Conservation (phyloP, 2,113 vertebrate species). For the Australoheros scitulus region DNA sequence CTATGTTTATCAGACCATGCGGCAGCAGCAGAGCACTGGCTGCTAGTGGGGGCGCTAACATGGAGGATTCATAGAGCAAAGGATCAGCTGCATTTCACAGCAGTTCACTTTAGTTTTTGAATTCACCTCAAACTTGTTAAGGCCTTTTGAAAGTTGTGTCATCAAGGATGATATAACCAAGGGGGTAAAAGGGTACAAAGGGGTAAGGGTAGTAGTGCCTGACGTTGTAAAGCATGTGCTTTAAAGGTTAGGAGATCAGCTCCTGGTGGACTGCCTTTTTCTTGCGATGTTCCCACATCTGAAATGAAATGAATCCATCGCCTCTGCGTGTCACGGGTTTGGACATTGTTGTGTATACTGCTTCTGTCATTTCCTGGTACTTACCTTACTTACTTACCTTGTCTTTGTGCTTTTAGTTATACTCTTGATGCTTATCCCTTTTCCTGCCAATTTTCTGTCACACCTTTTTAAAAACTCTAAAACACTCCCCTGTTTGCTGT, state of each 20-base stretch:
- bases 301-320: background rate
- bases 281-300: too few species aligned
- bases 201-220: background rate
- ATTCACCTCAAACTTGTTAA: background rate
- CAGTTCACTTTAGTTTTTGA: background rate
- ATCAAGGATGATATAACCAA: background rate
- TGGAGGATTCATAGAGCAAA: background rate
- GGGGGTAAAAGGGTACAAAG: background rate
- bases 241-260: background rate
- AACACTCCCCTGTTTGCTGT: background rate
- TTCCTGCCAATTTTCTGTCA: background rate
- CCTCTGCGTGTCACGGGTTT: background rate
- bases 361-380: background rate
- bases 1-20: background rate
- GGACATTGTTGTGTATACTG: background rate
- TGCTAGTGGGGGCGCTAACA: background rate
- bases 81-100: background rate
- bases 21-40: background rate
- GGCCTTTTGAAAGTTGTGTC: background rate
- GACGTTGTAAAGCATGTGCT: background rate
- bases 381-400: too few species aligned
- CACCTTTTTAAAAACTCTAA: background rate
- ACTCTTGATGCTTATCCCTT: too few species aligned
- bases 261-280: background rate
- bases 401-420: too few species aligned